Evolutionary conservation across 2,888 invertebrate species (phyloP), one percentile per base, ranked within the genome.

Genomic region (Cheilosia impressa): DNA sequence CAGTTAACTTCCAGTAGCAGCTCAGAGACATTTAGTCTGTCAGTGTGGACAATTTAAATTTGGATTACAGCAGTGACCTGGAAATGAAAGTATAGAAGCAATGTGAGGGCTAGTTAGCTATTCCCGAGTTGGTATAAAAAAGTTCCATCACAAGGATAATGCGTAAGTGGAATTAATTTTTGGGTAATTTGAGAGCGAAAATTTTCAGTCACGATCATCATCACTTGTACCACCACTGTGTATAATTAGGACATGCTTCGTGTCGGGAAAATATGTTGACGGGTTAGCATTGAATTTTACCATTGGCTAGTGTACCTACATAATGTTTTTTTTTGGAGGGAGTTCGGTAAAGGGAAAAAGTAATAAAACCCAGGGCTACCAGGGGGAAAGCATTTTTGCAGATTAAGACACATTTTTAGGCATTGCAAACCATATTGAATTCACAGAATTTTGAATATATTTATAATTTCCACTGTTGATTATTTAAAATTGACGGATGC

Each of bases 51-150:
- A 63, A 62, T 76, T 81, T 63, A 31, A 77, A 57, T 68, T 50
- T 55, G 47, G 53, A 71, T 76, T 72, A 71, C 68, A 72, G 41
- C 81, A 68, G 62, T 76, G 81, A 77, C 72, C 85, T 85, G 72
- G 72, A 24, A 85, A 81, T 60, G 34, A 76, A 66, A 79, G 24
- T 41, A 31, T 9, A 55, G 34, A 52, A 22, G 43, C 6, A 47
- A 19, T 65, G 41, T 73, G 55, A 84, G 60, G 55, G 47, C n/a
- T 24, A 63, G n/a, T 19, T 19, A 27, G 27, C 27, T 6, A 27
- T 47, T 47, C 52, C 19, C 52, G 47, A 41, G 69, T 62, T 66
- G 6, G 10, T 15, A 68, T n/a, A 43, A 34, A 52, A 66, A 66
- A 43, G 13, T 24, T 22, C 55, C 19, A 47, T 24, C 1, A 55